Base-by-base conservation (phyloP, 1,140 invertebrate genomes). In the Temnothorax nylanderi region DNA sequence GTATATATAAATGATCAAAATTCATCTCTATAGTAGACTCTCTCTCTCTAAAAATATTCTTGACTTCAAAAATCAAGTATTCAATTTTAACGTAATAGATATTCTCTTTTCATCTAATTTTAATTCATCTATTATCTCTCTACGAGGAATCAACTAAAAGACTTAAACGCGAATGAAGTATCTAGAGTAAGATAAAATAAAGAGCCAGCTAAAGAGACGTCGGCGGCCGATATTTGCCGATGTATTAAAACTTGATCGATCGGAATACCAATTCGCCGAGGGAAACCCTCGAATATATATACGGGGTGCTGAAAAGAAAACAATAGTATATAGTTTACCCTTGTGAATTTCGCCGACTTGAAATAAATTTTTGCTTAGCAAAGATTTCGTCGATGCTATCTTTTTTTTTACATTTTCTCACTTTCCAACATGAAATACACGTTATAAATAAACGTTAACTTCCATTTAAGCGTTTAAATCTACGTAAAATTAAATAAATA, bases 231-330 rank as follows among this genome's bases (percentile, higher is more conserved):
- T 80, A 69, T 69, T 69, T 54, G 34, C 62, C 64, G 26, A 82
- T 58, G 26, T 82, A 82, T 82, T 82, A 82, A 72, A 81, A 81
- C 37, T 67, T 16, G 51, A 81, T 71, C 64, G 47, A 80, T 80
- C 34, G n/a, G 34, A 80, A 80, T 80, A 54, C 47, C 47, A 80
- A 80, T 80, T 80, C 34, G 32, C n/a, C 21, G 26, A 54, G 51
- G 32, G 32, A 71, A 54, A 81, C 34, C 49, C 11, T 32, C n/a
- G 49, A 82, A 56, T 58, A 58, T 54, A 76, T 64, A 77, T 44
- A 71, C 11, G 10, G 47, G 37, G 34, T 69, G 47, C 16, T 44
- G 21, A 58, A 65, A 78, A 77, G 21, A 44, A 44, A 72, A 54
- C 26, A 26, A 11, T 32, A 1, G 18, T n/a, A 3, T 34, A 8